phyloP scores from a whole-genome alignment of 2,797 vertebrate genomes.

The Thunnus albacares region DNA sequence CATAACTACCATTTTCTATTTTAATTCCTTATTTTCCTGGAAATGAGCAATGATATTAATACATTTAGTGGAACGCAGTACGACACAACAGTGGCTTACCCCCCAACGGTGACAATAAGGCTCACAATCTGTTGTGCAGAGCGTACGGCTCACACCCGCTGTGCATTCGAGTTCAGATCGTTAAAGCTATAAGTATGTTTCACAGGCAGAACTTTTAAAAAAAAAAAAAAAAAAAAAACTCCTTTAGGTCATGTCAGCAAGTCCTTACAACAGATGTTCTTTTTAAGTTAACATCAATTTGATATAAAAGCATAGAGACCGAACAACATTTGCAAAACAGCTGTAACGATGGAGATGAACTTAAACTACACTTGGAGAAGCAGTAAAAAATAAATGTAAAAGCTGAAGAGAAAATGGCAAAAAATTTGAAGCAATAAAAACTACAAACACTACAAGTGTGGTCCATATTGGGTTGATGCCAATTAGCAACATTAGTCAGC shows the following conservation, averaged over 20 bases:
- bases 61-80: not conserved
- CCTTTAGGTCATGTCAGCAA: not conserved
- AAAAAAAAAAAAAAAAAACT: not conserved
- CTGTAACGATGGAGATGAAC: not conserved
- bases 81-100: not conserved
- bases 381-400: not conserved
- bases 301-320: not conserved
- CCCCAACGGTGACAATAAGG: slow-evolving; percentile 4
- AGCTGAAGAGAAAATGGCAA: not conserved
- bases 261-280: not conserved
- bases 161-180: not conserved
- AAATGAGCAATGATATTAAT: slow-evolving; percentile 8
- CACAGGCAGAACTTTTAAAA: not conserved
- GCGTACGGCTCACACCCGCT: not conserved
- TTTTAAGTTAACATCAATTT: not conserved
- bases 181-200: not conserved
- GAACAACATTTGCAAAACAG: not conserved
- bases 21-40: slow-evolving; percentile 2
- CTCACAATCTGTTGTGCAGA: slow-evolving; percentile 16
- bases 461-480: not conserved
- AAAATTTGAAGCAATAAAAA: not conserved
- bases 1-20: not conserved
- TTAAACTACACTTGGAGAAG: not conserved
- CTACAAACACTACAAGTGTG: not conserved
- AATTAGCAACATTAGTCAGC: not conserved